Conservation (phyloP, 2,113 vertebrate genomes). For the Hystrix cristata region DNA sequence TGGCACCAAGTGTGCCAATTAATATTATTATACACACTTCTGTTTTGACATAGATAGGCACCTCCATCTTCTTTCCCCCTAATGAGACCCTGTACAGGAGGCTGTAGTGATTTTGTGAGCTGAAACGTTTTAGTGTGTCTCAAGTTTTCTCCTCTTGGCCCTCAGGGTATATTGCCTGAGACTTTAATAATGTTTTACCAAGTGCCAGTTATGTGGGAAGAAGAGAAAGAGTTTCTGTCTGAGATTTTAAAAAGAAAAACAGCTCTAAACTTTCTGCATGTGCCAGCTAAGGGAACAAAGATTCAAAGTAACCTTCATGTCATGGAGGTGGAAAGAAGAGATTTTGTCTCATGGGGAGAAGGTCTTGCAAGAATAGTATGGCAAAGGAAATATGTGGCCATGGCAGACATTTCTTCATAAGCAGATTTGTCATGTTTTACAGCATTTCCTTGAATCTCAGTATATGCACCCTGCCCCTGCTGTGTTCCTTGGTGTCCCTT, state of each 20-base stretch:
- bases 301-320: neutral
- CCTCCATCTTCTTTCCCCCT: neutral
- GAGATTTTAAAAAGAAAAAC: conserved; percentile 55
- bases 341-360: conserved; percentile 3
- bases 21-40: neutral
- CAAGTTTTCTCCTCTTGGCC: neutral
- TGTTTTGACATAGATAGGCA: neutral
- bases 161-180: neutral
- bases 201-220: neutral
- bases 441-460: neutral
- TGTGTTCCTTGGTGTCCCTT: neutral
- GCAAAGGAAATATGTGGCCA: neutral
- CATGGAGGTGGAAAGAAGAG: neutral
- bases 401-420: conserved; percentile 20
- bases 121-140: conserved; percentile 29
- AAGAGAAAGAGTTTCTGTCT: neutral
- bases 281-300: neutral
- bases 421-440: neutral
- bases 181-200: conserved; percentile 18
- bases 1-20: neutral
- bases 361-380: conserved; percentile 7
- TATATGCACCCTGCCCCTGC: neutral
- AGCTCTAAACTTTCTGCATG: neutral
- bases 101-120: neutral
- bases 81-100: neutral